These are phyloP conservation scores for Clunio marinus DNA, from an alignment of 2,888 invertebrate genomes.

Conservation along the genomic window DNA sequence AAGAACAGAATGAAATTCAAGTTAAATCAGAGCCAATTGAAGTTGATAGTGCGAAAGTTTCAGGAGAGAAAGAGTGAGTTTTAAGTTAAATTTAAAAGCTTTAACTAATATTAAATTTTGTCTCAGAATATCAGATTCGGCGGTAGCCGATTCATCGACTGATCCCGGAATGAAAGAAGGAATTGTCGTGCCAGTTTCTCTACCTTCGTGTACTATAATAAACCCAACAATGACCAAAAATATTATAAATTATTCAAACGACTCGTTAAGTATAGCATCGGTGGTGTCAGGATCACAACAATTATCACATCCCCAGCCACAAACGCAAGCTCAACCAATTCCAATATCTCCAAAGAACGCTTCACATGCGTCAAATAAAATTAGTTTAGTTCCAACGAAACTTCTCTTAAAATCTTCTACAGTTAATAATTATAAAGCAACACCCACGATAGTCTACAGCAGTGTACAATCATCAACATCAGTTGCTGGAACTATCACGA, in stretches of 20 bases:
- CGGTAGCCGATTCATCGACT: conserved; percentile 25
- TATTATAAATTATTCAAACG: conserved; percentile 34
- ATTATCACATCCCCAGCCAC: no score
- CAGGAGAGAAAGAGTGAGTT: conserved; percentile 13
- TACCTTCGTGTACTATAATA: background rate
- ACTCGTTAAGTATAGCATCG: conserved; percentile 33
- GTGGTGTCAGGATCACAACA: conserved; percentile 8
- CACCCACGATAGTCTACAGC: conserved; percentile 31
- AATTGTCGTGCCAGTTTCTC: background rate
- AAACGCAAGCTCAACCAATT: background rate
- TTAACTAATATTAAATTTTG: background rate
- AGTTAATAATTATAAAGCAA: conserved; percentile 15
- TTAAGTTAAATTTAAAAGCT: background rate
- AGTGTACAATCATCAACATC: conserved; percentile 27
- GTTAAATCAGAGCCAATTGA: conserved; percentile 50
- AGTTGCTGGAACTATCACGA: background rate
- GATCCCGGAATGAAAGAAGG: background rate
- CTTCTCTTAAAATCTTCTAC: conserved; percentile 47
- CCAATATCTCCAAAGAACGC: conserved; percentile 29
- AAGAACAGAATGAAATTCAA: conserved; percentile 35
- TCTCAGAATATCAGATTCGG: conserved; percentile 18
- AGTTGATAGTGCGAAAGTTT: conserved; percentile 46
- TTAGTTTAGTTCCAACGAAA: conserved; percentile 51
- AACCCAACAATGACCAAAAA: conserved; percentile 13
- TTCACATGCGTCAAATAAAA: conserved; percentile 43